Evolutionary conservation across 2,888 invertebrate genomes (phyloP).

Genomic region (Agrotis puta): DNA sequence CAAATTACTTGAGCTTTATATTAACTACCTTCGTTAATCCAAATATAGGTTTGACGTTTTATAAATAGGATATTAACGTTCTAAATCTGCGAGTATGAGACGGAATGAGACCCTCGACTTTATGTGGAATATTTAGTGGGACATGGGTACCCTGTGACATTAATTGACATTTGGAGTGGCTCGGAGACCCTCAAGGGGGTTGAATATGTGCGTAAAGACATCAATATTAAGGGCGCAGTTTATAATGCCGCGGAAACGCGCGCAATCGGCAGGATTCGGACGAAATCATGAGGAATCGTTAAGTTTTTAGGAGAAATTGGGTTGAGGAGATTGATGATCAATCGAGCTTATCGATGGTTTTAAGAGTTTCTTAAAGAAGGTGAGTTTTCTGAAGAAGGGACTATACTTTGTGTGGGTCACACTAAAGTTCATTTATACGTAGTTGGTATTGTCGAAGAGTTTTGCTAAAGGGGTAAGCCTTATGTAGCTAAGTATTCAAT

Average conservation of each 20-base stretch:
- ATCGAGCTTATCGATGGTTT: conserved; percentile 30
- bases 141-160: conserved; percentile 60
- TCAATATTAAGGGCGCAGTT: conserved; percentile 60
- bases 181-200: conserved; percentile 58
- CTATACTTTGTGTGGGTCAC: background rate
- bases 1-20: conserved; percentile 49
- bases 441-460: background rate
- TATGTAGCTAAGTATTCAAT: background rate
- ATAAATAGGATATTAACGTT: conserved; percentile 60
- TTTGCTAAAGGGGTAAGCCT: background rate
- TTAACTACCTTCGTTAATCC: conserved; percentile 52
- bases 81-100: conserved; percentile 58
- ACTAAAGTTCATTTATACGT: too few species aligned
- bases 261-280: conserved; percentile 13
- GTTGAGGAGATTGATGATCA: conserved; percentile 48
- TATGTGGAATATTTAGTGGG: conserved; percentile 63
- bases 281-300: conserved; percentile 22
- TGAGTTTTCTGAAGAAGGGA: conserved; percentile 7
- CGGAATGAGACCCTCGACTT: conserved; percentile 55
- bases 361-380: conserved; percentile 17
- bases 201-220: conserved; percentile 56
- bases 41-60: conserved; percentile 57
- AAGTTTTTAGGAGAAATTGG: conserved; percentile 44
- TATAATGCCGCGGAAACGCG: conserved; percentile 37
- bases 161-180: conserved; percentile 73